These are phyloP conservation scores for Entomobrya multifasciata DNA, from an alignment of 2,888 invertebrate genomes.

Conservation along the genomic window DNA sequence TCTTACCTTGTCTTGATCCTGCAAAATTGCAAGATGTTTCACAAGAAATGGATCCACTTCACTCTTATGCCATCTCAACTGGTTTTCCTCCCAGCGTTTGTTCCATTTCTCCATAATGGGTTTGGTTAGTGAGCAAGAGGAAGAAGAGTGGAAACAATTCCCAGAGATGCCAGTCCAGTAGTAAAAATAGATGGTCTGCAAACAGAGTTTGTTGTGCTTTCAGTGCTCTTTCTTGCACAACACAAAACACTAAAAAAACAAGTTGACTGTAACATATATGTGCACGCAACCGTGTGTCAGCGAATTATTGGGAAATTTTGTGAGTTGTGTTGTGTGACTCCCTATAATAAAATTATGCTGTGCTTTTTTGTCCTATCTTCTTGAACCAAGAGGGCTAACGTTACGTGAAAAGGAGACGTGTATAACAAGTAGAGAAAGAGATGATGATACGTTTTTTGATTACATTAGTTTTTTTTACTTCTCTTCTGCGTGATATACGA, in stretches of 20 bases:
- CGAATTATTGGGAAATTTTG: background rate
- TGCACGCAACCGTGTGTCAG: background rate
- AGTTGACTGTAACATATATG: background rate
- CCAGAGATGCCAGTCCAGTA: constrained; percentile 39
- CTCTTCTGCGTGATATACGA: too few species aligned
- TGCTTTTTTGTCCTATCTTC: too few species aligned
- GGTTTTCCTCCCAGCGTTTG: constrained; percentile 73
- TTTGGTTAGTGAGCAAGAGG: background rate
- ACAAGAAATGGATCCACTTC: constrained; percentile 71
- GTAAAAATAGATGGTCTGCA: background rate
- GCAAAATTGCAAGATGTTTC: constrained; percentile 32
- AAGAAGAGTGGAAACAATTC: constrained; percentile 6
- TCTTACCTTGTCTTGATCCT: constrained; percentile 26
- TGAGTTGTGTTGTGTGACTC: background rate
- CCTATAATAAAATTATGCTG: background rate
- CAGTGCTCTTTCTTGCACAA: constrained; percentile 7
- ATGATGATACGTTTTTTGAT: too few species aligned
- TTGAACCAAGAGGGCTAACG: too few species aligned
- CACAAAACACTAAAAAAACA: background rate
- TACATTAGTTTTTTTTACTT: too few species aligned
- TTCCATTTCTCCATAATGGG: constrained; percentile 73
- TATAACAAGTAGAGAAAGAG: too few species aligned
- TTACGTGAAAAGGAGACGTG: too few species aligned
- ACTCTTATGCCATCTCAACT: constrained; percentile 74
- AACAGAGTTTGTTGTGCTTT: background rate